These are phyloP conservation scores for Cyrtonyx montezumae DNA, from an alignment of 2,113 vertebrate genomes.

Conservation along the genomic window DNA sequence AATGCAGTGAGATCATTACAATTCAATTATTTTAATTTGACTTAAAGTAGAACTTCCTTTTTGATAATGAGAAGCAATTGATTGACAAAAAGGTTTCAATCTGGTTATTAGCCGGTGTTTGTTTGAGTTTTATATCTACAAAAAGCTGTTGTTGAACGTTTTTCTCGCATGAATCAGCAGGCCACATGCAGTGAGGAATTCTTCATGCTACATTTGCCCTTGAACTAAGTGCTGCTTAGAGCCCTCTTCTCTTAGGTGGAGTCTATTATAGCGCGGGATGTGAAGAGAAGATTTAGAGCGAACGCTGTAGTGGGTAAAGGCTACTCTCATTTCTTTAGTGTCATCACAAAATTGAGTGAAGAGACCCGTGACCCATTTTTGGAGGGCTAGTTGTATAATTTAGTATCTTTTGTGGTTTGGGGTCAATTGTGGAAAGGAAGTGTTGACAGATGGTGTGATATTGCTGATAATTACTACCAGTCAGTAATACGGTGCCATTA, in stretches of 20 bases:
- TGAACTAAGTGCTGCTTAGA: constrained; percentile 3
- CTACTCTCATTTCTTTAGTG: not conserved
- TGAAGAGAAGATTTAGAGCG: not conserved
- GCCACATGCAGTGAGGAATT: not conserved
- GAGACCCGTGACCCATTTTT: not conserved
- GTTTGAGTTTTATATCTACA: not conserved
- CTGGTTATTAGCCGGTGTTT: not conserved
- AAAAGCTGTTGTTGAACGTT: not conserved
- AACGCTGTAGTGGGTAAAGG: not conserved
- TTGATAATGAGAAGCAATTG: not conserved
- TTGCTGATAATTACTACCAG: not conserved
- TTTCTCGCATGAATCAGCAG: not conserved
- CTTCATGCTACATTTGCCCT: not conserved
- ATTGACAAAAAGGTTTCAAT: not conserved
- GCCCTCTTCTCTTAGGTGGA: not conserved
- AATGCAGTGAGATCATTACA: not conserved
- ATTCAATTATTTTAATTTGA: not conserved
- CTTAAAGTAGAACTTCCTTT: not conserved
- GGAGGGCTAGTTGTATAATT: not conserved
- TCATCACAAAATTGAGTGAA: not conserved
- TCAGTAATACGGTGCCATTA: not conserved
- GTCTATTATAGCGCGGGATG: not conserved
- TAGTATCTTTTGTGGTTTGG: not conserved
- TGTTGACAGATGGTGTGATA: not conserved
- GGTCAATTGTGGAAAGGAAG: not conserved